phyloP scores from a whole-genome alignment of 2,113 vertebrate species.

The Epinephelus lanceolatus region DNA sequence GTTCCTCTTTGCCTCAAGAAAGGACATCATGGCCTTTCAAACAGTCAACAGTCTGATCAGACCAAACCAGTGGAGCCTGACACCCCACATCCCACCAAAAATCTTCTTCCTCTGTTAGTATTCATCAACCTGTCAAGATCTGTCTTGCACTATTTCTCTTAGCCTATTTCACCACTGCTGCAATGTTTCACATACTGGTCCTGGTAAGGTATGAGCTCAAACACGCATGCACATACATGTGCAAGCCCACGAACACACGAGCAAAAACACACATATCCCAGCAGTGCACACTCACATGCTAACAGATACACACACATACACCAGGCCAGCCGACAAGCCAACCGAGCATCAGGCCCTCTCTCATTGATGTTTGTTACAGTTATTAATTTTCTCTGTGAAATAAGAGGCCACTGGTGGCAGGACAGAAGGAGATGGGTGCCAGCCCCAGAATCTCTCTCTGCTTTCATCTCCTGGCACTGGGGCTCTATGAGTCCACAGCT shows the following conservation, averaged over 20 bases:
- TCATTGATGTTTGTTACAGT: slow-evolving; percentile 87
- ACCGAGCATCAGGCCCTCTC: slow-evolving; percentile 74
- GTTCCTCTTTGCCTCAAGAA: slow-evolving; percentile 58
- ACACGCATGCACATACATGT: neutral
- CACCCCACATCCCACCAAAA: neutral
- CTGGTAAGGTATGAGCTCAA: slow-evolving; percentile 50
- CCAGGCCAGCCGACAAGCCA: slow-evolving; percentile 67
- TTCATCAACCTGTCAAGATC: slow-evolving; percentile 55
- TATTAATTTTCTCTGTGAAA: slow-evolving; percentile 88
- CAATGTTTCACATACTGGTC: slow-evolving; percentile 18
- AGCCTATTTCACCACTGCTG: slow-evolving; percentile 22
- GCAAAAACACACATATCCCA: slow-evolving; percentile 48
- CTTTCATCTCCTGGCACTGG: slow-evolving; percentile 84
- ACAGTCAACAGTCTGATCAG: slow-evolving; percentile 58
- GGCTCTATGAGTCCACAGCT: slow-evolving; percentile 73
- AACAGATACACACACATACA: slow-evolving; percentile 48
- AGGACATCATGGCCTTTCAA: slow-evolving; percentile 58
- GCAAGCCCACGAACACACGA: slow-evolving; percentile 17
- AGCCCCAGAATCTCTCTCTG: slow-evolving; percentile 79
- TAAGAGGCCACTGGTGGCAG: slow-evolving; percentile 84
- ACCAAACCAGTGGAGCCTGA: slow-evolving; percentile 53
- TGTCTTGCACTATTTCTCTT: slow-evolving; percentile 29
- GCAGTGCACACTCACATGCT: slow-evolving; percentile 50
- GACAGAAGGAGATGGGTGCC: slow-evolving; percentile 85
- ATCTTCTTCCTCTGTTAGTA: slow-evolving; percentile 17